These are phyloP conservation scores for Micoletzkya japonica DNA, from an alignment of 2,888 invertebrate species.

Conservation along the genomic window DNA sequence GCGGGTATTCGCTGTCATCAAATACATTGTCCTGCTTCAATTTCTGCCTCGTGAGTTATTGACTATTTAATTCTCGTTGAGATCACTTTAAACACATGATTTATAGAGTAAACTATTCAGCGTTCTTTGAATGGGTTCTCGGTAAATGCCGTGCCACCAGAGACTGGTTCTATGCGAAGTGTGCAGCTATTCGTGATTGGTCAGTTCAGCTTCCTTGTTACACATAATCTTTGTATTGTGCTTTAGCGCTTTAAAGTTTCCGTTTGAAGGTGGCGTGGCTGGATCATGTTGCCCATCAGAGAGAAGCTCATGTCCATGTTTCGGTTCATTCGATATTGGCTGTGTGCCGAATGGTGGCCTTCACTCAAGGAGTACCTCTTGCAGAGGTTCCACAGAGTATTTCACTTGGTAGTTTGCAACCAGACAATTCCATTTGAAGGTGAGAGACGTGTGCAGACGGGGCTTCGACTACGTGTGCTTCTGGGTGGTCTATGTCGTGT, in stretches of 20 bases:
- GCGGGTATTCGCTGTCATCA: slow-evolving; percentile 43
- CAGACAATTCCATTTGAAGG: slow-evolving; percentile 30
- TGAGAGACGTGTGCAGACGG: slow-evolving; percentile 37
- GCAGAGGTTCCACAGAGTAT: slow-evolving; percentile 1
- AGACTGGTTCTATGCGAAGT: slow-evolving; percentile 5
- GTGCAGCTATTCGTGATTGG: slow-evolving; percentile 21
- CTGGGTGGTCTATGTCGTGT: slow-evolving; percentile 46
- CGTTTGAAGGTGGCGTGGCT: slow-evolving; percentile 16
- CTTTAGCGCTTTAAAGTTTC: neutral
- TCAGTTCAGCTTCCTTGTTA: neutral
- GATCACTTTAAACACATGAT: neutral
- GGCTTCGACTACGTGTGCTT: slow-evolving; percentile 43
- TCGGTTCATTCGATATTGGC: slow-evolving; percentile 47
- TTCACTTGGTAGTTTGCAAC: neutral
- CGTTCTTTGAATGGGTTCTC: slow-evolving; percentile 3
- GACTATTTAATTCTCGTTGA: neutral
- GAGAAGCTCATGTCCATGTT: slow-evolving; percentile 20
- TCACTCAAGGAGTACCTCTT: slow-evolving; percentile 42
- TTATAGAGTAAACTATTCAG: neutral
- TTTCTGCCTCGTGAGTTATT: slow-evolving; percentile 56
- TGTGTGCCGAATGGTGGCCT: slow-evolving; percentile 60
- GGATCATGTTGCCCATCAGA: slow-evolving; percentile 25
- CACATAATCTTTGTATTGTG: neutral
- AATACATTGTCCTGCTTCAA: slow-evolving; percentile 54
- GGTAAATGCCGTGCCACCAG: neutral